Base-by-base conservation (phyloP, 1,140 invertebrate species). In the Drosophila suzukii region DNA sequence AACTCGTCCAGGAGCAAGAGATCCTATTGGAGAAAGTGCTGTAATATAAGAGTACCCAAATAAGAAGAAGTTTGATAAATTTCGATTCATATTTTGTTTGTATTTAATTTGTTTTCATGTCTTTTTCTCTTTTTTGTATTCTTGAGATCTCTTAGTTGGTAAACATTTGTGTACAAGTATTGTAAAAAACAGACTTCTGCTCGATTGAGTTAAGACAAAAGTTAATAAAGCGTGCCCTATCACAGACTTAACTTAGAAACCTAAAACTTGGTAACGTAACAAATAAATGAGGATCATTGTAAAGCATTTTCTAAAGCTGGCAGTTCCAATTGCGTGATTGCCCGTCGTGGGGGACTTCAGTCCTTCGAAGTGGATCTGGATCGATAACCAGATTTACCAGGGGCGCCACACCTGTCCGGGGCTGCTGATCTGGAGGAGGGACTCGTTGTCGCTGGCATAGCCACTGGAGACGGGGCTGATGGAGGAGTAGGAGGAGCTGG, bases 381-480 rank as follows among this genome's bases (percentile, higher is more conserved):
- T 10, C 8, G 2, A 10, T 8, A 1, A 10, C 32, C 8, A 10
- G 32, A 38, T 59, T 74, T 89, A 91, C 91, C 91, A 92, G 50
- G 91, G 91, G 41, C 91, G 81, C 91, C 91, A 92, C 13, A 92
- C 78, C 39, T 73, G 75, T 30, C 51, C 66, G 56, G 72, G 79
- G 70, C 56, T 82, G 73, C 56, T 85, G 60, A 78, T 90, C 62
- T 86, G 84, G 32, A 90, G 73, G 70, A 86, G 60, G 49, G 61
- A 84, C 12, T 88, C 84, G 38, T 67, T 91, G 72, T 92, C 91
- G 70, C 91, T 92, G 62, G 89, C 91, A 47, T 92, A 92, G 58
- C 91, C 91, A 30, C 89, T 92, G 56, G 91, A 92, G 6, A 91
- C 91, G 60, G 91, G 91, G 55, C 91, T 92, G 54, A 71, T 57